phyloP scores from a whole-genome alignment of 2,888 invertebrate species.

The Erebia ligea region DNA sequence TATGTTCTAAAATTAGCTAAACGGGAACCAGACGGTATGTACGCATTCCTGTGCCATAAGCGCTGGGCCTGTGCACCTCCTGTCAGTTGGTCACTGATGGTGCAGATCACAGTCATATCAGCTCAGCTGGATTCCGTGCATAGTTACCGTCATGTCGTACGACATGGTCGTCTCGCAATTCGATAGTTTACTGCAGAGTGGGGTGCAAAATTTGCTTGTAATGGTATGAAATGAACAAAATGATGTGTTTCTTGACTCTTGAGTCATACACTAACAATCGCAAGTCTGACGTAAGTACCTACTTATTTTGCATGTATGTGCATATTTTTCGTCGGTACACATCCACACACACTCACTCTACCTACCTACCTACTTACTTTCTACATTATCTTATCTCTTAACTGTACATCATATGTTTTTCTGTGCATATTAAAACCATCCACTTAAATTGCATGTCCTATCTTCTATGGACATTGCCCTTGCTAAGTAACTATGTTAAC shows the following conservation, averaged over 20 bases:
- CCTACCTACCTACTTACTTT: slow-evolving; percentile 43
- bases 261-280: slow-evolving; percentile 53
- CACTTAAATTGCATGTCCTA: slow-evolving; percentile 24
- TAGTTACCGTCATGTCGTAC: slow-evolving; percentile 45
- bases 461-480: slow-evolving; percentile 19
- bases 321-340: slow-evolving; percentile 42
- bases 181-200: slow-evolving; percentile 20
- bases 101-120: slow-evolving; percentile 15
- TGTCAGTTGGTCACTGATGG: slow-evolving; percentile 45
- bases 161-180: slow-evolving; percentile 31
- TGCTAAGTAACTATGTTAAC: slow-evolving; percentile 4
- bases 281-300: slow-evolving; percentile 50
- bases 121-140: slow-evolving; percentile 45
- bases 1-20: slow-evolving; percentile 80
- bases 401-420: slow-evolving; percentile 40
- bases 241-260: slow-evolving; percentile 44
- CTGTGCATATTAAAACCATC: slow-evolving; percentile 32
- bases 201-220: slow-evolving; percentile 37
- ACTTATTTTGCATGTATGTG: slow-evolving; percentile 45
- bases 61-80: slow-evolving; percentile 48
- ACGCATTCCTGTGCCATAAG: slow-evolving; percentile 63
- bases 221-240: slow-evolving; percentile 35
- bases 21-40: slow-evolving; percentile 69
- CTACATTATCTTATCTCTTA: slow-evolving; percentile 48
- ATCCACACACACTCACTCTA: slow-evolving; percentile 39